Percentiles rank a stretch among this genome's conserved stretches.
Conservation (phyloP, 2,888 invertebrate species). For the Macropis europaea region DNA sequence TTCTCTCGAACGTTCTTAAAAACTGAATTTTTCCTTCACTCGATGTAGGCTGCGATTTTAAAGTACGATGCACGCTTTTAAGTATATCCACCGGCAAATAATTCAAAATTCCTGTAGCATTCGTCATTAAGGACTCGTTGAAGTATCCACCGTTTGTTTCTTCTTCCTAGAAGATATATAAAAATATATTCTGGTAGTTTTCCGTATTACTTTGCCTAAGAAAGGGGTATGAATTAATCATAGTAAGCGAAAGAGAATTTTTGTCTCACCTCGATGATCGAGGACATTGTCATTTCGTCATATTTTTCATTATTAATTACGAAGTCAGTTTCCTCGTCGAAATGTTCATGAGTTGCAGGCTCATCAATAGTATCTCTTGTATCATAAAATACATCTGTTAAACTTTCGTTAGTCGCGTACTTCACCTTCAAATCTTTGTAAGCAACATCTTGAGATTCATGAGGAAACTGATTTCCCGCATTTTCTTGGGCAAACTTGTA, state of each 20-base stretch:
- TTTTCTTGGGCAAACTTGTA: slow-evolving; percentile 27
- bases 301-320: neutral
- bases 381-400: neutral
- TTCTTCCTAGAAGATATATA: neutral
- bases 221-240: too few relatives aligned
- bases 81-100: slow-evolving; percentile 74
- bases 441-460: neutral
- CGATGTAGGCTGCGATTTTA: slow-evolving; percentile 70
- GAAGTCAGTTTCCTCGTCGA: neutral
- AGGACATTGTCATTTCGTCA: neutral
- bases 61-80: slow-evolving; percentile 72
- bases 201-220: too few relatives aligned
- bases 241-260: neutral
- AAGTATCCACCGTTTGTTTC: neutral
- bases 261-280: slow-evolving; percentile 3
- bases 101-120: slow-evolving; percentile 51
- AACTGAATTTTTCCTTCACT: slow-evolving; percentile 82
- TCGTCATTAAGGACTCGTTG: slow-evolving; percentile 6
- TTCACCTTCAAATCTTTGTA: neutral
- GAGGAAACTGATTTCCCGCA: slow-evolving; percentile 4
- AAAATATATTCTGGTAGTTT: neutral
- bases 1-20: slow-evolving; percentile 82
- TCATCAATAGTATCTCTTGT: neutral
- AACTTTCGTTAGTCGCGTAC: neutral
- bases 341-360: neutral